Percentiles rank a stretch among this genome's conserved stretches.
Evolutionary conservation across 2,113 vertebrate species (phyloP).

Genomic region (Phrynocephalus versicolor): DNA sequence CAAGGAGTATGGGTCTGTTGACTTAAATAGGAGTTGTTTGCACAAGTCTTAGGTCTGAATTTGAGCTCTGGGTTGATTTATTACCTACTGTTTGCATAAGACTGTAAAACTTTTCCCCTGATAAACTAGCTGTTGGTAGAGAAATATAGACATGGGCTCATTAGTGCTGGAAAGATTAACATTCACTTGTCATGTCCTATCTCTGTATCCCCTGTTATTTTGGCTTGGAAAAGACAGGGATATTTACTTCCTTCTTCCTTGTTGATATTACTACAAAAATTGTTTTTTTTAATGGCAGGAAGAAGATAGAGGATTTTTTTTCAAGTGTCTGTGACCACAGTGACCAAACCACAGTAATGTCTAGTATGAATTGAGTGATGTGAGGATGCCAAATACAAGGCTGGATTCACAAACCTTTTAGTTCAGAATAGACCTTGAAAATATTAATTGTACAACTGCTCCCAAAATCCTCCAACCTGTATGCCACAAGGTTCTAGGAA

Average conservation of each 20-base stretch:
- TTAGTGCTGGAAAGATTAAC: slow-evolving; percentile 20
- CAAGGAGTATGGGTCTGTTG: slow-evolving; percentile 3
- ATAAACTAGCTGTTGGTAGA: slow-evolving; percentile 10
- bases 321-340: neutral
- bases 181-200: slow-evolving; percentile 27
- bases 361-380: neutral
- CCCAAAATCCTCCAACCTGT: no score
- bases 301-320: neutral
- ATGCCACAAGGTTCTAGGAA: no score
- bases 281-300: no score
- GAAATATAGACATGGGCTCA: slow-evolving; percentile 15
- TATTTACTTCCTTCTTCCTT: neutral
- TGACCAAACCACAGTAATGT: neutral
- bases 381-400: neutral
- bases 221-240: slow-evolving; percentile 10
- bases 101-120: neutral
- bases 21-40: slow-evolving; percentile 24
- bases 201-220: slow-evolving; percentile 9
- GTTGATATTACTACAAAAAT: no score
- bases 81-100: slow-evolving; percentile 15
- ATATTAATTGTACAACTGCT: neutral
- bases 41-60: neutral
- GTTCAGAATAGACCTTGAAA: neutral
- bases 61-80: slow-evolving; percentile 8
- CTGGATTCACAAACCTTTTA: neutral